Conservation (phyloP, 2,888 invertebrate genomes). For the Branchellion lobata region DNA sequence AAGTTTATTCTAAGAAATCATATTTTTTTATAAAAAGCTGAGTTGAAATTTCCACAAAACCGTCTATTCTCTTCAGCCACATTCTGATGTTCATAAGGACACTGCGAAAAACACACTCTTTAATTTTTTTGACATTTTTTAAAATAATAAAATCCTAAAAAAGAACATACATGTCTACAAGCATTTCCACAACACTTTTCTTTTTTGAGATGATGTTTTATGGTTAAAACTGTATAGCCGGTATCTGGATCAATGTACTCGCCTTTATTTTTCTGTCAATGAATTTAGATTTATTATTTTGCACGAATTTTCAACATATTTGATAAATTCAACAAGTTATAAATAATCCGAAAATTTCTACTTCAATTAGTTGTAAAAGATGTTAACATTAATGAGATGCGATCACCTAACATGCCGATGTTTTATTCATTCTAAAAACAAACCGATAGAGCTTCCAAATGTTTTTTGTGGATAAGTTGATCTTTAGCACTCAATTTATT, state of each 20-base stretch:
- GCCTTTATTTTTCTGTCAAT: constrained; percentile 9
- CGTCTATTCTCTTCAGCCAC: constrained; percentile 22
- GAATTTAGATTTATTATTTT: neutral
- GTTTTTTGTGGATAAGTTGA: constrained; percentile 3
- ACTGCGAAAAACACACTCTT: constrained; percentile 25
- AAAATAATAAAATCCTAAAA: constrained; percentile 6
- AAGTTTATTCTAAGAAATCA: too few relatives aligned
- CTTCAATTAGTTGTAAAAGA: too few relatives aligned
- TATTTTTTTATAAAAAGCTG: constrained; percentile 24
- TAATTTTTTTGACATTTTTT: neutral
- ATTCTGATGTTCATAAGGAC: constrained; percentile 42
- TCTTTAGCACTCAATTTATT: constrained; percentile 8
- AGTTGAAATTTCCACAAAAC: constrained; percentile 18
- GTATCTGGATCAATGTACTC: constrained; percentile 35
- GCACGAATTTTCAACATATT: neutral
- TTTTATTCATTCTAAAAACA: too few relatives aligned
- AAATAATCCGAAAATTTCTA: too few relatives aligned
- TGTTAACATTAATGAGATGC: too few relatives aligned
- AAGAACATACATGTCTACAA: constrained; percentile 35
- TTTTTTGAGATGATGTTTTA: constrained; percentile 16
- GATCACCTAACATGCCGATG: too few relatives aligned
- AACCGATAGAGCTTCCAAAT: constrained; percentile 35
- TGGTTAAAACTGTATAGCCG: constrained; percentile 37
- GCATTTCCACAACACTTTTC: constrained; percentile 42
- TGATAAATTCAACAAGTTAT: neutral